A percentile compares a stretch with the other conserved stretches of the same genome.
Evolutionary conservation across 2,113 vertebrate species (phyloP).

Genomic region (Gavialis gangeticus): DNA sequence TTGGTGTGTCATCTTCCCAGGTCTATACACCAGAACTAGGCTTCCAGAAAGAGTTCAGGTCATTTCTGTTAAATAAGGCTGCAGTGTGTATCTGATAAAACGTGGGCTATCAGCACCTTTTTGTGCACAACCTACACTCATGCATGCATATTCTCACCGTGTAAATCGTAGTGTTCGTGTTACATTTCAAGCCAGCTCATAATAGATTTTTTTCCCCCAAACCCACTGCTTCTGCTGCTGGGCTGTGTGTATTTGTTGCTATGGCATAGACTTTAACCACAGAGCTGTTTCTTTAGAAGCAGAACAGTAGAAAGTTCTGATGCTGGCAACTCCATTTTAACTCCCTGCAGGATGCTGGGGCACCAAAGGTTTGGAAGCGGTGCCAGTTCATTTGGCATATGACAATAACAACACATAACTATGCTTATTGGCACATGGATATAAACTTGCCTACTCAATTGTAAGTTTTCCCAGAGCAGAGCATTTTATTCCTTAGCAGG

Average conservation of each 20-base stretch:
- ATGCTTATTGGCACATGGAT: accelerated
- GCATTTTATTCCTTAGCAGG: background rate
- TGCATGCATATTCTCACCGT: background rate
- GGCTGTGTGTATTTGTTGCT: background rate
- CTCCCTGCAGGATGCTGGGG: background rate
- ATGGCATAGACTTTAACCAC: background rate
- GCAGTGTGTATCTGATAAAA: background rate
- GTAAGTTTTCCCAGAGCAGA: background rate
- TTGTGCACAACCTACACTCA: background rate
- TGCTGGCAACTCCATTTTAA: background rate
- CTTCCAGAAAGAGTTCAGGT: background rate
- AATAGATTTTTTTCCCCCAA: background rate
- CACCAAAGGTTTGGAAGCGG: background rate
- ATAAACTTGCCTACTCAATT: background rate
- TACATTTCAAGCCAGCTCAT: background rate
- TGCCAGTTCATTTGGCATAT: background rate
- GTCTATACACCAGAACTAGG: no score
- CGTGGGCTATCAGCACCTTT: background rate
- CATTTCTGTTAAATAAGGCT: background rate
- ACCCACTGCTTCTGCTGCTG: background rate
- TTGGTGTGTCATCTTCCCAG: background rate
- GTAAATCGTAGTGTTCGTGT: background rate
- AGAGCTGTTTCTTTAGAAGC: background rate
- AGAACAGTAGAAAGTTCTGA: background rate
- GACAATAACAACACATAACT: background rate